Base-by-base conservation (phyloP, 2,113 vertebrate species). In the Brachyhypopomus occidentalis region DNA sequence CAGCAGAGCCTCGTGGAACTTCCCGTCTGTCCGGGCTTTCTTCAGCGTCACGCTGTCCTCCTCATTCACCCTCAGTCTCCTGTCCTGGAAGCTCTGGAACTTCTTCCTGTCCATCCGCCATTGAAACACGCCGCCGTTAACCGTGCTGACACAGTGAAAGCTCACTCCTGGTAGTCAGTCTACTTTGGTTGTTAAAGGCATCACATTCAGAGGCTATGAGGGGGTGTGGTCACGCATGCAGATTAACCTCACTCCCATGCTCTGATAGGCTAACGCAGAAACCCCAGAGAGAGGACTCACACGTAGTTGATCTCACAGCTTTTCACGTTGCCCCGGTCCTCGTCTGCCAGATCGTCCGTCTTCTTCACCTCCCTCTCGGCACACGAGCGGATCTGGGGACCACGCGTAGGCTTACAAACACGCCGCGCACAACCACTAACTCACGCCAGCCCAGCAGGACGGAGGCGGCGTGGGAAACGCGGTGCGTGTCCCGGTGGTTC, bases 41-140 rank as follows among this genome's bases (percentile, higher is more conserved):
- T 96, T 98, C 45, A 99, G 92, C 1, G 86, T 84, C 79, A 90
- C 88, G 64, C 91, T 86, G 75, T 96, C 95, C 80, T 93, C 98
- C 90, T 96, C 94, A 84, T 97, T 99, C 87, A 99, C 89, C 92
- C 96, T 94, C 82, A 99, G 95, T 79, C 95, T 95, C 52, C 94
- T 94, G 85, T 99, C 97, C 89, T 99, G 97, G 90, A 98, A 99
- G 89, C 97, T 99, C 92, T 99, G 98, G 87, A 98, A 99, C 91
- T 98, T 98, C 88, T 96, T 98, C 83, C 98, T 99, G 93, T 76
- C 22, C 45, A 11, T 2, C 45, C 9, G 16, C 5, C 87, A 89
- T 75, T 48, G 20, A 78, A 30, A 19, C 59, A 52, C 12, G 45
- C 45, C 11, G 12, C 9, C 45, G 7, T 8, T 25, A 19, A 52